Evolutionary conservation across 1,140 invertebrate species (phyloP).

Genomic region (Proales similis): DNA sequence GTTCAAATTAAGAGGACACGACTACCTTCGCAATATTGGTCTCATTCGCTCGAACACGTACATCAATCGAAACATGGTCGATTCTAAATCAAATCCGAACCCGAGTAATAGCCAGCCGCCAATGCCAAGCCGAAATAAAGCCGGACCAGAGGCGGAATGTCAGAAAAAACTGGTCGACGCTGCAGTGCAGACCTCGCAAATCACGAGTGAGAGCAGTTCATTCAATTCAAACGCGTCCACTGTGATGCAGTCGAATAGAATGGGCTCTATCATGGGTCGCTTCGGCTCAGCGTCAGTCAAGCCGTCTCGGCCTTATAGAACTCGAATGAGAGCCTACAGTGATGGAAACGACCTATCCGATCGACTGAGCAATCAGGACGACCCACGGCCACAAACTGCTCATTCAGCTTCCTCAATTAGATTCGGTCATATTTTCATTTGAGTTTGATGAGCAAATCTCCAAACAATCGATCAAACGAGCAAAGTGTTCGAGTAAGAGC

Average conservation of each 20-base stretch:
- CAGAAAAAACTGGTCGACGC: constrained; percentile 7
- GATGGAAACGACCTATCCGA: constrained; percentile 29
- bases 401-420: constrained; percentile 23
- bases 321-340: constrained; percentile 27
- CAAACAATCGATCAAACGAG: no score
- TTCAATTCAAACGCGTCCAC: constrained; percentile 18
- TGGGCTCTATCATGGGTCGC: constrained; percentile 18
- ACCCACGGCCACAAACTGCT: constrained; percentile 15
- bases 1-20: no score
- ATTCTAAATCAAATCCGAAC: not conserved
- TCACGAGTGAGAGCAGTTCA: constrained; percentile 17
- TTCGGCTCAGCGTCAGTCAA: constrained; percentile 30
- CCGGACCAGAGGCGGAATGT: not conserved
- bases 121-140: not conserved
- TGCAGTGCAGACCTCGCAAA: constrained; percentile 16
- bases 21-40: no score
- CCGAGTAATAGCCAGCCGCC: not conserved
- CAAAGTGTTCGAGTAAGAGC: no score
- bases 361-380: constrained; percentile 1
- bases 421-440: constrained; percentile 29
- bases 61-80: constrained; percentile 10
- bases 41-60: no score
- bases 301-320: not conserved
- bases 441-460: no score
- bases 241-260: constrained; percentile 30